Evolutionary conservation across 2,797 vertebrate genomes (phyloP).

Genomic region (Naso thynnoides): DNA sequence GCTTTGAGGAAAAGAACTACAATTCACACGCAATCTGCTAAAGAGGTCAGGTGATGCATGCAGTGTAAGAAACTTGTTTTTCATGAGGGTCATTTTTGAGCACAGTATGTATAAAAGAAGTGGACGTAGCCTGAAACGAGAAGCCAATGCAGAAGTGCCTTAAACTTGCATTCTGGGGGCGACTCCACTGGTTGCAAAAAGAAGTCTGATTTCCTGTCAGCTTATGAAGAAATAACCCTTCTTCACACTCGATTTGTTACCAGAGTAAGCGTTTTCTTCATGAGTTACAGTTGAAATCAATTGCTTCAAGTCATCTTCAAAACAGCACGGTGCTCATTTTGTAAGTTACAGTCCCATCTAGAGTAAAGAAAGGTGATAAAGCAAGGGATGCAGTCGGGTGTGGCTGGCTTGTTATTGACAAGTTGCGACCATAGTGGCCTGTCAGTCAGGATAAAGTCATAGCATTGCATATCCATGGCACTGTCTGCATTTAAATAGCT

Average conservation of each 20-base stretch:
- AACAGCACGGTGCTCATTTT: too few relatives aligned
- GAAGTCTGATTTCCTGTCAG: background rate
- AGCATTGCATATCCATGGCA: too few relatives aligned
- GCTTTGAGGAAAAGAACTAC: background rate
- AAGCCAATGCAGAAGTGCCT: conserved; percentile 10
- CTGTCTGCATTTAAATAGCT: background rate
- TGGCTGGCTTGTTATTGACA: too few relatives aligned
- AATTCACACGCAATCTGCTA: background rate
- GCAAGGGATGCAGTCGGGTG: background rate
- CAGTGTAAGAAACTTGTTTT: too few relatives aligned
- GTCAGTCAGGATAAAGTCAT: too few relatives aligned
- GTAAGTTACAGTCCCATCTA: too few relatives aligned
- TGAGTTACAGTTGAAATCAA: background rate
- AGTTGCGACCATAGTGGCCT: too few relatives aligned
- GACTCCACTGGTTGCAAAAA: background rate
- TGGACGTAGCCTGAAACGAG: background rate
- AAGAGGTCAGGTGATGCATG: background rate
- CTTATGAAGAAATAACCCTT: background rate
- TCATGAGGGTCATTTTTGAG: background rate
- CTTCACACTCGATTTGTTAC: background rate
- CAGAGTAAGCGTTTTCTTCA: background rate
- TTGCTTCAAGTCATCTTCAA: background rate
- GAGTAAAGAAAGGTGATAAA: too few relatives aligned
- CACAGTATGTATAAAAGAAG: background rate
- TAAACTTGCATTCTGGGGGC: conserved; percentile 6